These are phyloP conservation scores for Sceloporus undulatus DNA, from an alignment of 2,113 vertebrate species.

Conservation along the genomic window DNA sequence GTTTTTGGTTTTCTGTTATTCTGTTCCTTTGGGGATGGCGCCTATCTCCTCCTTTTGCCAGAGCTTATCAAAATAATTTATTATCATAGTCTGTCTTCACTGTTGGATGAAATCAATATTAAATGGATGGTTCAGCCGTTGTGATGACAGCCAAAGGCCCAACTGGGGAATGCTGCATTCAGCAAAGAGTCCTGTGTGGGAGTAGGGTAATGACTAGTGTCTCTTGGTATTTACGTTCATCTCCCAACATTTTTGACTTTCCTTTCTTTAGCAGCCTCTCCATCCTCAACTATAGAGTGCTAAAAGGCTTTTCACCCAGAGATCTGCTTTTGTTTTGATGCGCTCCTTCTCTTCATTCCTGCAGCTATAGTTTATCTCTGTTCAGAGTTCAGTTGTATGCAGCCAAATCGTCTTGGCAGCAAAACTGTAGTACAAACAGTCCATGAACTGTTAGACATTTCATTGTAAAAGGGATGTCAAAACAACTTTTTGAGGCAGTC, in stretches of 20 bases:
- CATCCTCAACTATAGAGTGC: background rate
- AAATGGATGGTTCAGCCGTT: slow-evolving; percentile 21
- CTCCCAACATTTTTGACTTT: background rate
- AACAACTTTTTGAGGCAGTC: slow-evolving; percentile 32
- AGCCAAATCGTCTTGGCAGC: slow-evolving; percentile 50
- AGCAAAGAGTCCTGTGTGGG: background rate
- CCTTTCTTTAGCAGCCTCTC: background rate
- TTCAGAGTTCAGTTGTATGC: slow-evolving; percentile 5
- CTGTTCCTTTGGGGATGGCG: background rate
- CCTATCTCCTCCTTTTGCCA: background rate
- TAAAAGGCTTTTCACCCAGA: background rate
- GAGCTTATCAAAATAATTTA: slow-evolving; percentile 37
- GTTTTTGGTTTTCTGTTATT: background rate
- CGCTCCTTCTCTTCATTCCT: background rate
- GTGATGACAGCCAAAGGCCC: background rate
- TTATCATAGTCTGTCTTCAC: slow-evolving; percentile 16
- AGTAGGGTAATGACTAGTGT: background rate
- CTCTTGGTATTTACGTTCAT: slow-evolving; percentile 18
- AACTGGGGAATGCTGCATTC: background rate
- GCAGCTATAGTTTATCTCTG: background rate
- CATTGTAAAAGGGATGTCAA: slow-evolving; percentile 39
- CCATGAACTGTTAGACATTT: slow-evolving; percentile 44
- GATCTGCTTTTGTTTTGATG: slow-evolving; percentile 10
- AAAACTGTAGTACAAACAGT: slow-evolving; percentile 38
- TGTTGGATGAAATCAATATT: slow-evolving; percentile 41